These are phyloP conservation scores for Gnathonemus echidnorhynchus DNA, from an alignment of 2,113 vertebrate genomes.

Conservation along the genomic window DNA sequence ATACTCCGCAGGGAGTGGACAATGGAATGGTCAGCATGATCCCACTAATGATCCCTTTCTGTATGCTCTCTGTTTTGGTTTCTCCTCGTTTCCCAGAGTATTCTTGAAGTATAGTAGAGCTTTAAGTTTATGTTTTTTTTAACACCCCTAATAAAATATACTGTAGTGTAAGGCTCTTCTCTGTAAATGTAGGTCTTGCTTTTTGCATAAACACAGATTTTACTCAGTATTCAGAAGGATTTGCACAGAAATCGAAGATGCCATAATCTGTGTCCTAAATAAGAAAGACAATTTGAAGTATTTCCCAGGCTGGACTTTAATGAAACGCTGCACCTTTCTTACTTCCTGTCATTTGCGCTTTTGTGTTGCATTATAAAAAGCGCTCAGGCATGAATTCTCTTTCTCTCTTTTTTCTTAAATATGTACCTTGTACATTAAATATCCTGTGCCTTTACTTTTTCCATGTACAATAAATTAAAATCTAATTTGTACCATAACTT, in stretches of 20 bases:
- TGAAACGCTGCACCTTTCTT: not conserved
- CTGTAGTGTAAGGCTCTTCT: not conserved
- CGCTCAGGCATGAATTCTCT: not conserved
- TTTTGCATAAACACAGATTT: not conserved
- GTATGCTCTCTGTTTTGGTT: not conserved
- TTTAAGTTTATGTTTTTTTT: not conserved
- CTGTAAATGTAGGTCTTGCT: not conserved
- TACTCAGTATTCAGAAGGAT: not conserved
- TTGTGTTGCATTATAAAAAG: slow-evolving; percentile 1
- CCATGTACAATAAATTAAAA: slow-evolving; percentile 25
- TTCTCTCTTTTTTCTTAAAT: not conserved
- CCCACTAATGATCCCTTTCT: not conserved
- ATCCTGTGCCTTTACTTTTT: slow-evolving; percentile 30
- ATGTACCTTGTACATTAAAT: slow-evolving; percentile 10
- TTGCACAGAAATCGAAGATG: not conserved
- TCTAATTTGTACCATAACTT: slow-evolving; percentile 19
- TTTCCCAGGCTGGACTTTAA: not conserved
- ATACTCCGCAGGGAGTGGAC: not conserved
- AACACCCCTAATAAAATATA: not conserved
- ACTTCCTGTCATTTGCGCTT: not conserved
- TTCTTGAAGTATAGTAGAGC: not conserved
- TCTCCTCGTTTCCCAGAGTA: not conserved
- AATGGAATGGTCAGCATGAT: not conserved
- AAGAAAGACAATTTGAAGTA: not conserved
- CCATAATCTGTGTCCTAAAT: slow-evolving; percentile 1